Base-by-base conservation (phyloP, 1,140 invertebrate genomes). In the Drosophila ironensis region DNA sequence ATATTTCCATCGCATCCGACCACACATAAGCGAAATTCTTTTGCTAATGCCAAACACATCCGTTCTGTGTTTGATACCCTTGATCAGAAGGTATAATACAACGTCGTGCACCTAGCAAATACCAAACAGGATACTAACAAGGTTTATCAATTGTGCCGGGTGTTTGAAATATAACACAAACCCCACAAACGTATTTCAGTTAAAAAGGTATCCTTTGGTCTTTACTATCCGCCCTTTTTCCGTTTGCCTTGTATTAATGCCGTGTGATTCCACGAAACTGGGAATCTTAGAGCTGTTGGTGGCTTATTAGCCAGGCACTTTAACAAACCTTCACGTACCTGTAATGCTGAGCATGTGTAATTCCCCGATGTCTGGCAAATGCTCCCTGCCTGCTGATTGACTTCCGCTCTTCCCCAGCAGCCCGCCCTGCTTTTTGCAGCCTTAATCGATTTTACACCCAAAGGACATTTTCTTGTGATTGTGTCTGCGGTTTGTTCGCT, bases 381-480 rank as follows among this genome's bases (percentile, higher is more conserved):
- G 14, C 14, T 61, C 59, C 56, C 59, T 19, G 40, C 66, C 80
- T 51, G 60, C 75, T 88, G 80, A 88, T 82, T 88, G 76, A 87
- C 87, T 88, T 88, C 76, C 86, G 80, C 70, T 72, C 11, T n/a
- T 3, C 16, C 14, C 28, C 27, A 30, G 27, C 27, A 30, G 27
- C 27, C 27, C 20, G 6, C 28, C 16, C 9, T 1, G 19, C n/a
- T 6, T 73, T 20, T 42, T 24, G 3, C 33, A 41, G 81, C 61
- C 61, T 75, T 87, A 87, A 87, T 87, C 84, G 84, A 87, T 87
- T 84, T 87, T 87, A 61, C 84, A 87, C 84, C 84, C 84, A 87
- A 84, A 87, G 84, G 84, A 87, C 84, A 78, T 82, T 78, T 87
- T 59, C 30, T 70, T 75, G 53, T 71, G 70, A 72, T 76, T 87